Evolutionary conservation across 2,113 vertebrate genomes (phyloP), one percentile per base, ranked within the genome.

Genomic region (Chaetura pelagica): DNA sequence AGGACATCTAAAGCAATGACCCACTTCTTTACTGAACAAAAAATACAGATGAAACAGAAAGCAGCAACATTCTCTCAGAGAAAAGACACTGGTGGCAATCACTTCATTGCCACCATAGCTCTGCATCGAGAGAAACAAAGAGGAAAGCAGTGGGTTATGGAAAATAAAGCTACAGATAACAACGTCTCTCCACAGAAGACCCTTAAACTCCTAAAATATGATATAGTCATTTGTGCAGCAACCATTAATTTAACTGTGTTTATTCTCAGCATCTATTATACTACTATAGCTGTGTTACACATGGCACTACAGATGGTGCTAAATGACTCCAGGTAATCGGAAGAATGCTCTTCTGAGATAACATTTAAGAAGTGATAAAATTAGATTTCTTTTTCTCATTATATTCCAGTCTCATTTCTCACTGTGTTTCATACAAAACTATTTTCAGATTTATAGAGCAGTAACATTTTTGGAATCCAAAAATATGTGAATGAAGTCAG

Each of bases 231-330:
- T 94, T 86, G 35, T 75, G 81, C 71, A 48, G 90, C 20, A 51
- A 63, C 40, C 27, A 48, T 71, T 89, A 77, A 95, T 87, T 85
- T 82, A 84, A 89, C 62, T n/a, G 30, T 40, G 62, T 80, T 94
- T 81, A 91, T 77, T 64, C 54, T 62, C 52, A 62, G 48, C 24
- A 74, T 75, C 88, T 93, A 77, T 51, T 64, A 57, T 5, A 46
- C 42, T 48, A 71, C 67, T 90, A 68, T 35, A 95, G 79, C 63
- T 75, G 51, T 74, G 42, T 73, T 91, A 63, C 94, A 95, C 88
- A 77, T 72, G 75, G 89, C 86, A 94, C 64, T 76, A 87, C 87
- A 97, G 91, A 97, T 72, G 72, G 95, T 84, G 68, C 52, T 74
- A 74, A 88, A 77, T 63, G 52, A 82, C 78, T 96, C 52, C 79